Conservation (phyloP, 2,797 vertebrate species). For the Iguana delicatissima region DNA sequence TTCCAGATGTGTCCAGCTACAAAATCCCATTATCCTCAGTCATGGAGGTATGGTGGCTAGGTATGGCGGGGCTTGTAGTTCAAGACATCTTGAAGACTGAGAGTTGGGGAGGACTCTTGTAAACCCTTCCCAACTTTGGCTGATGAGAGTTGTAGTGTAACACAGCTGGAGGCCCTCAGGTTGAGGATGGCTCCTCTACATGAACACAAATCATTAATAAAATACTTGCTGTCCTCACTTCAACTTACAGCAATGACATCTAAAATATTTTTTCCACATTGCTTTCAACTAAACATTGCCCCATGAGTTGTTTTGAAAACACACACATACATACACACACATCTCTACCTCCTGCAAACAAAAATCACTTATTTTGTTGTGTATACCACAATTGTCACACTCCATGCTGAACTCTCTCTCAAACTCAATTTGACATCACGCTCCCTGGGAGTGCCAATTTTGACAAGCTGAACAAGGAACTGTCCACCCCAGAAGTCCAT, state of each 20-base stretch:
- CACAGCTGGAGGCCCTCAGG: too few species aligned
- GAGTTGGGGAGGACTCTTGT: too few species aligned
- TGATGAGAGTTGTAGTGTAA: too few species aligned
- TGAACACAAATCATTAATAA: too few species aligned
- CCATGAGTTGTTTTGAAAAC: slow-evolving; percentile 14
- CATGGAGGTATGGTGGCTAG: too few species aligned
- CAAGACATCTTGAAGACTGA: too few species aligned
- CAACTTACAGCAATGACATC: slow-evolving; percentile 26
- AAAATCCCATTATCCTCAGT: too few species aligned
- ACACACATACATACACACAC: slow-evolving; percentile 5
- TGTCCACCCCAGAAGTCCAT: neutral
- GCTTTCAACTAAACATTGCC: slow-evolving; percentile 26
- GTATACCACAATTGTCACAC: slow-evolving; percentile 19
- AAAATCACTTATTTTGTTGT: slow-evolving; percentile 11
- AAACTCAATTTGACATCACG: slow-evolving; percentile 33
- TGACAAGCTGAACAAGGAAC: slow-evolving; percentile 1
- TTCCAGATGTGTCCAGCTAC: too few species aligned
- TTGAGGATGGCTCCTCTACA: too few species aligned
- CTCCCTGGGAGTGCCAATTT: neutral
- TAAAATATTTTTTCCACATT: slow-evolving; percentile 28
- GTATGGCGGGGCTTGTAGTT: too few species aligned
- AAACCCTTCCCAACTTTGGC: too few species aligned
- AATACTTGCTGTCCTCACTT: neutral
- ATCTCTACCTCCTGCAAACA: neutral
- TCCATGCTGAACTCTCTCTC: slow-evolving; percentile 31